Percentiles rank a stretch among this genome's conserved stretches.
phyloP scores from a whole-genome alignment of 2,113 vertebrate genomes.

The Xenotilapia caudafasciata region DNA sequence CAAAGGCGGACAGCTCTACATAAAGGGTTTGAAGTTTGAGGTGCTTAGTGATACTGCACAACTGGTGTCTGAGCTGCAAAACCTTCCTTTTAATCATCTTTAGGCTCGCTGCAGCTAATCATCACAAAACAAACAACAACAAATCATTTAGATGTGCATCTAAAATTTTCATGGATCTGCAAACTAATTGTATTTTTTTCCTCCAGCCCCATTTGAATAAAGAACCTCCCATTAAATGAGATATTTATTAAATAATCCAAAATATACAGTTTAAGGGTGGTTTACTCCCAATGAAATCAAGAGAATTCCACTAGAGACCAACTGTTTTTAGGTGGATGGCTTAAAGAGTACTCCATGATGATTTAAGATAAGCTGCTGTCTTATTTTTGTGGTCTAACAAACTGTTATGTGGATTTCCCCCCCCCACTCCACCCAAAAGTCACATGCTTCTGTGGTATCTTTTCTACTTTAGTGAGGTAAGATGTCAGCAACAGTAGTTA shows the following conservation, averaged over 20 bases:
- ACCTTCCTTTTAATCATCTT: neutral
- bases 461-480: neutral
- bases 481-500: neutral
- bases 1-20: neutral
- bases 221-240: neutral
- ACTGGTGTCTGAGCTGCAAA: neutral
- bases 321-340: neutral
- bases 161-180: neutral
- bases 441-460: neutral
- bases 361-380: neutral
- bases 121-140: neutral
- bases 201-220: neutral
- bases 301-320: neutral
- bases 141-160: neutral
- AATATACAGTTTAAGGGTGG: neutral
- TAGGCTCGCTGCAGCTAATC: neutral
- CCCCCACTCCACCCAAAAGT: neutral
- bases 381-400: neutral
- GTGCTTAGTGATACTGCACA: neutral
- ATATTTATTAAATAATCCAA: neutral
- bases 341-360: neutral
- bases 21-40: neutral
- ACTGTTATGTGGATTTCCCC: neutral
- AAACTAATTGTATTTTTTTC: neutral
- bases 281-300: neutral